These are phyloP conservation scores for Centroberyx gerrardi DNA, from an alignment of 2,797 vertebrate species.

Conservation along the genomic window DNA sequence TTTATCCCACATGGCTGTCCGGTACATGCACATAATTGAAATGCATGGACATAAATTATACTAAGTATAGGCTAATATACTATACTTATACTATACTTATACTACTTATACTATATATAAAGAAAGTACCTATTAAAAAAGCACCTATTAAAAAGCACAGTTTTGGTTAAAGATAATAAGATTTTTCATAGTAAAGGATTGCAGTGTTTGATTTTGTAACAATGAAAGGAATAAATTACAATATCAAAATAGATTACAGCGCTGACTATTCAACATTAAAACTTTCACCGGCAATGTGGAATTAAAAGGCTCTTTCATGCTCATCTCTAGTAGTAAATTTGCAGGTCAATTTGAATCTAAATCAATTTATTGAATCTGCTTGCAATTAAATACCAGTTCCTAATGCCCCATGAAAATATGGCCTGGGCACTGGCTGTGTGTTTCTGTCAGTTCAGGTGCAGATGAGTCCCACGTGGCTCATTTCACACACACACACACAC, in stretches of 20 bases:
- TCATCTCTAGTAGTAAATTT: conserved; percentile 62
- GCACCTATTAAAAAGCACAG: no score
- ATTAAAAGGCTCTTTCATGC: conserved; percentile 42
- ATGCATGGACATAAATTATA: no score
- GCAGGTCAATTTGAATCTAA: conserved; percentile 70
- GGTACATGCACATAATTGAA: no score
- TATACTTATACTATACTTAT: no score
- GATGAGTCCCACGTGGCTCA: conserved; percentile 73
- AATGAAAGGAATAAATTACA: background rate
- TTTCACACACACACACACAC: conserved; percentile 44
- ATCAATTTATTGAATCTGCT: conserved; percentile 78
- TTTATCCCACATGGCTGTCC: no score
- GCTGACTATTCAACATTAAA: background rate
- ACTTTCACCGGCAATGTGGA: background rate
- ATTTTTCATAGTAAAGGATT: background rate
- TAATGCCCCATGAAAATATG: conserved; percentile 73
- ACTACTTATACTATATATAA: no score
- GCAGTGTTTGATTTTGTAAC: background rate
- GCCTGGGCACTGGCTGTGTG: conserved; percentile 42
- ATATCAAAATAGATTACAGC: background rate
- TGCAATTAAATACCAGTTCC: conserved; percentile 74
- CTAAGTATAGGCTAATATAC: no score
- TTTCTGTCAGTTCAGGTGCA: conserved; percentile 72
- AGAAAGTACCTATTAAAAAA: no score
- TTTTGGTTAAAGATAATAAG: background rate